phyloP scores from a whole-genome alignment of 2,113 vertebrate genomes.

The Otocyon megalotis region DNA sequence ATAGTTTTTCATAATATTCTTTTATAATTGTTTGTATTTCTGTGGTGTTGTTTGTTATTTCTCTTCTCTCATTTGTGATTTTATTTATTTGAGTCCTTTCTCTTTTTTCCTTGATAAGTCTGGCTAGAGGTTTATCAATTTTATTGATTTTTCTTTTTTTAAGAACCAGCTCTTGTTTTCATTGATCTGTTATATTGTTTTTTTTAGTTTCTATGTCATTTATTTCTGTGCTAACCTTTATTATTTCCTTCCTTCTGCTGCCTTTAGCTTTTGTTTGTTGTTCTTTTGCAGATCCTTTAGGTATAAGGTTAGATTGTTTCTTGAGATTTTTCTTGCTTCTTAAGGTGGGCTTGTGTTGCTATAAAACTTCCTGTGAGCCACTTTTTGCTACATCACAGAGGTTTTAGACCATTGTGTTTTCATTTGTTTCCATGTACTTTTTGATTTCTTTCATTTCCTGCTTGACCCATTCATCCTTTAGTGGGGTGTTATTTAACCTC shows the following conservation, averaged over 20 bases:
- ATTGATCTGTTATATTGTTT: not conserved
- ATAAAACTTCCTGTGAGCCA: not conserved
- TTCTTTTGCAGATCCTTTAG: not conserved
- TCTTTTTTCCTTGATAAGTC: not conserved
- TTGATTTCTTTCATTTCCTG: not conserved
- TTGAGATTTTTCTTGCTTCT: not conserved
- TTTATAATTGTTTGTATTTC: not conserved
- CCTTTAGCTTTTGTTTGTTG: not conserved
- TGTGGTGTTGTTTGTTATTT: not conserved
- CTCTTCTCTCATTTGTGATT: not conserved
- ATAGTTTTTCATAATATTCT: not conserved
- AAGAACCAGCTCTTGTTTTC: not conserved
- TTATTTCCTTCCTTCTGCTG: not conserved
- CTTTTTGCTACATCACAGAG: not conserved
- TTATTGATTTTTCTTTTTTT: not conserved
- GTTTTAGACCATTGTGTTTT: not conserved
- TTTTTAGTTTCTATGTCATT: not conserved
- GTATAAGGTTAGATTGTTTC: not conserved
- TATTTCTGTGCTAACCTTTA: not conserved
- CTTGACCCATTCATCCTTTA: not conserved
- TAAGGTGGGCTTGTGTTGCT: not conserved
- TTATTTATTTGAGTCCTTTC: not conserved
- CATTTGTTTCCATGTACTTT: not conserved
- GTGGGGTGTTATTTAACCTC: not conserved
- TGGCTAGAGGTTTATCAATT: not conserved